Conservation (phyloP, 2,797 vertebrate genomes). For the Mormyrops attenuatus region DNA sequence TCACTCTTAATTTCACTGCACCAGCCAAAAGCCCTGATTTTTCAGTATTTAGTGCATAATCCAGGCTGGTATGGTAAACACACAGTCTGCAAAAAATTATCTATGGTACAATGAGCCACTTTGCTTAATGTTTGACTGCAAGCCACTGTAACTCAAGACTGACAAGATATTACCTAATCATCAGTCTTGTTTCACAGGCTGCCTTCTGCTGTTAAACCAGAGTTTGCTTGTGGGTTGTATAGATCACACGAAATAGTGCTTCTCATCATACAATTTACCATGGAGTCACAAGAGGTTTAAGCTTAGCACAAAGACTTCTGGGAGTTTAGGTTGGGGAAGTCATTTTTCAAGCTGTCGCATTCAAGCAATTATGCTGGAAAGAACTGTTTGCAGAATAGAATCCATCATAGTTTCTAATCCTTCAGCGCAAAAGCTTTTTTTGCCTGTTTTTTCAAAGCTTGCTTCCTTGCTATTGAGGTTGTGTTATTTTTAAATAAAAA, state of each 20-base stretch:
- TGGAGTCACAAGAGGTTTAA: not conserved
- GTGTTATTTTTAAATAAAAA: not conserved
- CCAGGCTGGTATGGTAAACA: not conserved
- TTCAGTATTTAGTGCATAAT: not conserved
- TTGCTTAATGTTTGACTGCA: not conserved
- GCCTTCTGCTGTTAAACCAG: not conserved
- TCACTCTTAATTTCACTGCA: not conserved
- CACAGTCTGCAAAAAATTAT: not conserved
- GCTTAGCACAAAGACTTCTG: not conserved
- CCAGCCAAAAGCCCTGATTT: not conserved
- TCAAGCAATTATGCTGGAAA: not conserved
- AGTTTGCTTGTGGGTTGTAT: not conserved
- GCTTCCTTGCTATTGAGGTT: not conserved
- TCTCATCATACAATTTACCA: not conserved
- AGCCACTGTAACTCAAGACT: not conserved
- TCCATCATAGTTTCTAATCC: not conserved
- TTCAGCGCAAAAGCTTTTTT: not conserved
- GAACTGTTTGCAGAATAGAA: not conserved
- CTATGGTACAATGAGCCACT: not conserved
- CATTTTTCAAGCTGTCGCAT: conserved; percentile 1
- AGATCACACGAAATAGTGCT: conserved; percentile 2
- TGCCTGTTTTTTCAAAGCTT: not conserved
- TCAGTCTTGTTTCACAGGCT: not conserved
- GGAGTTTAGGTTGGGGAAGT: not conserved
- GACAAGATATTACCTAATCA: not conserved